phyloP scores from a whole-genome alignment of 2,797 vertebrate species.

The Myiotriccus ornatus region DNA sequence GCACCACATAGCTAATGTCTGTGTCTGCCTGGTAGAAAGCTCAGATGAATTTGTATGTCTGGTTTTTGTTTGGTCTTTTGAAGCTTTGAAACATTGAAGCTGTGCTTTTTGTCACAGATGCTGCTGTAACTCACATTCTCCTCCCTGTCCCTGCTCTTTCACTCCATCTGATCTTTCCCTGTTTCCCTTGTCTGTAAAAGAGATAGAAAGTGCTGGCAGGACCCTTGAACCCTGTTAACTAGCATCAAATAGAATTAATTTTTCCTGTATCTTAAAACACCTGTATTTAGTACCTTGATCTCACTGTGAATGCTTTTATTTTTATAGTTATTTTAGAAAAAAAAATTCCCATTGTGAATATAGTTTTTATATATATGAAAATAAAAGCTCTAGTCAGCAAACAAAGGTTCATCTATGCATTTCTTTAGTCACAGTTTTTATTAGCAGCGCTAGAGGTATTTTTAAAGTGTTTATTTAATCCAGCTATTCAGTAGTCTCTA shows the following conservation, averaged over 20 bases:
- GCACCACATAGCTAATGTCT: not conserved
- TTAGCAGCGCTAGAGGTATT: slow-evolving; percentile 52
- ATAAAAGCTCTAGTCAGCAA: not conserved
- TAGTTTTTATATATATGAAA: not conserved
- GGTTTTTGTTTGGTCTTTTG: not conserved
- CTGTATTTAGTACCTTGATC: not conserved
- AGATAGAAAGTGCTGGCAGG: not conserved
- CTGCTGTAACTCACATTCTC: not conserved
- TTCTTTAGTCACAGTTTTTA: slow-evolving; percentile 56
- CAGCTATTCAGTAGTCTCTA: slow-evolving; percentile 59
- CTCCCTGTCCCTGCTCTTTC: not conserved
- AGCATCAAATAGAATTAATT: slow-evolving; percentile 1
- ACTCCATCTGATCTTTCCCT: not conserved
- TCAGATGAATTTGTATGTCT: not conserved
- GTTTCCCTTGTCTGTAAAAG: not conserved
- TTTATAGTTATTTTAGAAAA: not conserved
- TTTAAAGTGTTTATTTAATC: slow-evolving; percentile 72
- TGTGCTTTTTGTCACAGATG: not conserved
- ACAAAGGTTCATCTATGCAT: not conserved
- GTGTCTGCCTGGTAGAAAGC: not conserved
- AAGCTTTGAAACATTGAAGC: not conserved
- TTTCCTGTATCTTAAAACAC: not conserved
- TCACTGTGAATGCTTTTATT: not conserved
- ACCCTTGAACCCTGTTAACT: not conserved
- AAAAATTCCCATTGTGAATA: not conserved